Percentiles rank a stretch among this genome's conserved stretches.
Evolutionary conservation across 1,140 invertebrate species (phyloP).

Genomic region (Apis dorsata): DNA sequence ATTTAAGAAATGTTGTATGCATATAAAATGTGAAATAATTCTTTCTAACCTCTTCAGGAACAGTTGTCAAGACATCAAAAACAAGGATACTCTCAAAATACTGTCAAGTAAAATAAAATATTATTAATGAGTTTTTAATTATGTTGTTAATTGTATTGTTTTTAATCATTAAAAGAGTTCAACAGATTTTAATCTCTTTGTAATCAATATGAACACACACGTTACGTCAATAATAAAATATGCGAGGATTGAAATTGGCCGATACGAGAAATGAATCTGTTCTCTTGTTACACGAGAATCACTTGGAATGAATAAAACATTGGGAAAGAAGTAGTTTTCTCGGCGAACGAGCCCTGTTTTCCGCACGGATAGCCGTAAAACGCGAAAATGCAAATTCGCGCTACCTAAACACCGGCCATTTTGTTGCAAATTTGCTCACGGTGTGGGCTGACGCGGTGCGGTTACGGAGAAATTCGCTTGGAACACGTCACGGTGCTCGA

Average conservation of each 20-base stretch:
- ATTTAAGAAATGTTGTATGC: too few species aligned
- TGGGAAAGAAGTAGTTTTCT: not conserved
- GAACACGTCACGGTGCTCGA: slow-evolving; percentile 37
- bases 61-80: too few species aligned
- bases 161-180: too few species aligned
- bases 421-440: slow-evolving; percentile 1
- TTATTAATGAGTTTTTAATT: too few species aligned
- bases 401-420: not conserved
- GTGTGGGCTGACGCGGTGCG: slow-evolving; percentile 4
- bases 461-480: slow-evolving; percentile 45
- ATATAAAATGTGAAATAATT: too few species aligned
- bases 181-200: too few species aligned
- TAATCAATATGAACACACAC: too few species aligned
- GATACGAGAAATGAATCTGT: not conserved
- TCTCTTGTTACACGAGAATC: not conserved
- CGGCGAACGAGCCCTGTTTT: not conserved
- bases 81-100: too few species aligned
- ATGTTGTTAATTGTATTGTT: too few species aligned
- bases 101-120: too few species aligned
- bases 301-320: not conserved
- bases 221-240: too few species aligned
- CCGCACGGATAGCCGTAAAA: not conserved
- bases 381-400: not conserved
- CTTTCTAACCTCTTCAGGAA: too few species aligned
- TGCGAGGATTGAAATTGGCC: not conserved